These are phyloP conservation scores for Colostygia pectinataria DNA, from an alignment of 2,888 invertebrate species.

Conservation along the genomic window DNA sequence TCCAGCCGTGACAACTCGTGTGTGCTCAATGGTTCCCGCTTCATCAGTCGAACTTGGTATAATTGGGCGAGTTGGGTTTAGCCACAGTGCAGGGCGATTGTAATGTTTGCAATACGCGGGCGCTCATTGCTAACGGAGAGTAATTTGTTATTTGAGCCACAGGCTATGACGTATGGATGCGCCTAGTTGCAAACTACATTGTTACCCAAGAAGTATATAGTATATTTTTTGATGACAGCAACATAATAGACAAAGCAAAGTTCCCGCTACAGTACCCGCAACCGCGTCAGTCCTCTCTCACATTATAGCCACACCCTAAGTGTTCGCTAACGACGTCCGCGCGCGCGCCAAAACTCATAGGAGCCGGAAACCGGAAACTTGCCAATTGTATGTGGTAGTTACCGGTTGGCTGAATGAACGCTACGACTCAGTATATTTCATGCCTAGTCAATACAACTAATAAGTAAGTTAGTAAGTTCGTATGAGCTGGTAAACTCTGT, in stretches of 20 bases:
- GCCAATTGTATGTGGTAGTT: slow-evolving; percentile 37
- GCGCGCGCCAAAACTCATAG: slow-evolving; percentile 66
- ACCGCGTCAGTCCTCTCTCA: neutral
- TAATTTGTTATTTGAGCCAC: too few species aligned
- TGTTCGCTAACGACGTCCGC: slow-evolving; percentile 67
- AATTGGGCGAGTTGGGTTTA: slow-evolving; percentile 58
- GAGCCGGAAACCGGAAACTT: slow-evolving; percentile 47
- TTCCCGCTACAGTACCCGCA: too few species aligned
- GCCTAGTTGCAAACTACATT: too few species aligned
- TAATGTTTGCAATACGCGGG: too few species aligned
- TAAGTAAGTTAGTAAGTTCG: neutral
- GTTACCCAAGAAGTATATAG: too few species aligned
- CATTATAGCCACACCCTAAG: slow-evolving; percentile 53
- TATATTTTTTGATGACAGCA: too few species aligned
- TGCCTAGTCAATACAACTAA: slow-evolving; percentile 5
- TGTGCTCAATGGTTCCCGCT: slow-evolving; percentile 57
- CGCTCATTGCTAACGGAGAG: neutral
- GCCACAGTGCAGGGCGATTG: neutral
- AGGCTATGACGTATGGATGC: too few species aligned
- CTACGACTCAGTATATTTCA: slow-evolving; percentile 14
- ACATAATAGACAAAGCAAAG: too few species aligned
- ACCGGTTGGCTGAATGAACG: slow-evolving; percentile 19
- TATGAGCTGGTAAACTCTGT: too few species aligned
- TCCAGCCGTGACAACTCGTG: slow-evolving; percentile 33
- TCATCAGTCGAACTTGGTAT: slow-evolving; percentile 61